phyloP scores from a whole-genome alignment of 2,113 vertebrate species.

The Apteryx mantelli region DNA sequence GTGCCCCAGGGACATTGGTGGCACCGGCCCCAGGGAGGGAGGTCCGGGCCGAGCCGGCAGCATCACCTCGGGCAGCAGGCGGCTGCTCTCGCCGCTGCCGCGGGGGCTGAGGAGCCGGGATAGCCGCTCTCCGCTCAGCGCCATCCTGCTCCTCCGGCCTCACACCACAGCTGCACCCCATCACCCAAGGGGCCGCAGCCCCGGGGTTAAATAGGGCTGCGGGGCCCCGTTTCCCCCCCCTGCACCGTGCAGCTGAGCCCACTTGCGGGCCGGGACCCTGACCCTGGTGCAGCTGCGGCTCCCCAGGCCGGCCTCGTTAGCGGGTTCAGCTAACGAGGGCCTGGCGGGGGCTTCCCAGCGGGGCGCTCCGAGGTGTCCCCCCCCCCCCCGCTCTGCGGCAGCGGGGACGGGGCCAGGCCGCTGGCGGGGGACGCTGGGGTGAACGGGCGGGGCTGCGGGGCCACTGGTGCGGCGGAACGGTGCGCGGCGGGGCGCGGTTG shows the following conservation, averaged over 20 bases:
- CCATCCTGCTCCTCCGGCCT: neutral
- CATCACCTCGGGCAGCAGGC: slow-evolving; percentile 85
- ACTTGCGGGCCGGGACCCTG: neutral
- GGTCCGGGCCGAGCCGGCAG: neutral
- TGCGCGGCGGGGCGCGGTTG: no score
- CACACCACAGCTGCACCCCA: neutral
- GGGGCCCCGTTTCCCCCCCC: neutral
- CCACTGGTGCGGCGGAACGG: no score
- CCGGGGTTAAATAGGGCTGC: neutral
- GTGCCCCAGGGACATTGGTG: neutral
- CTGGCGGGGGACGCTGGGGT: no score
- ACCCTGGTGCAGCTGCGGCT: neutral
- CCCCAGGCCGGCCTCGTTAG: neutral
- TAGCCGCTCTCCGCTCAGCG: neutral
- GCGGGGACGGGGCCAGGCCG: no score
- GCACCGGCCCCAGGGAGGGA: neutral
- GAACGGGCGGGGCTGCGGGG: no score
- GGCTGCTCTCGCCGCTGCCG: slow-evolving; percentile 73
- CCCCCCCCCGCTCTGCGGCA: no score
- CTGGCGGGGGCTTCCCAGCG: no score
- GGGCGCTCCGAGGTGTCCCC: no score
- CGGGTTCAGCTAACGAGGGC: no score
- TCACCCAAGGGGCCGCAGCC: slow-evolving; percentile 42
- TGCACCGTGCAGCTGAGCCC: neutral
- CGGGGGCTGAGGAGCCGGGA: neutral